phyloP scores from a whole-genome alignment of 2,797 vertebrate genomes.

The Bovichtus diacanthus region DNA sequence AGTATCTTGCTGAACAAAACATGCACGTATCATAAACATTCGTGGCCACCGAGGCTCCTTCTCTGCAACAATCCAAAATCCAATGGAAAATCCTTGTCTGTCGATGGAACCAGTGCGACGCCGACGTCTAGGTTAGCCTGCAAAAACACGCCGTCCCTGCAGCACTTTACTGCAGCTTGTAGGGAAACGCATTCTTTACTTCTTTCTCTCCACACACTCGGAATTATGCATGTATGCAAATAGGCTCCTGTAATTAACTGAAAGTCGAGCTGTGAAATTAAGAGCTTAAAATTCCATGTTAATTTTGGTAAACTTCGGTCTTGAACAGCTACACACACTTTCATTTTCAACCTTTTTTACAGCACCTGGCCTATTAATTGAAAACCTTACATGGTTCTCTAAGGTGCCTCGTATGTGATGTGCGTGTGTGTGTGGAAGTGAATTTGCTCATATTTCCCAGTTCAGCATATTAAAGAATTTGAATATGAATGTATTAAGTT shows the following conservation, averaged over 20 bases:
- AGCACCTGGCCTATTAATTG: conserved; percentile 56
- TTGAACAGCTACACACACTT: conserved; percentile 3
- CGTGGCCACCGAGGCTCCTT: too few relatives aligned
- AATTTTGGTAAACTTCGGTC: not conserved
- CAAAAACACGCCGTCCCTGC: too few relatives aligned
- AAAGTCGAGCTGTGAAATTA: not conserved
- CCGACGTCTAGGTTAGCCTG: too few relatives aligned
- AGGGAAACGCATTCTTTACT: not conserved
- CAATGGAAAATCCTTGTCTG: too few relatives aligned
- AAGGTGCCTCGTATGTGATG: not conserved
- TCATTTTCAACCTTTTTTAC: conserved; percentile 17
- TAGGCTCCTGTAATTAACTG: conserved; percentile 1
- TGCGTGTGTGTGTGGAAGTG: not conserved
- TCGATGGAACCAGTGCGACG: too few relatives aligned
- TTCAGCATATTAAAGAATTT: conserved; percentile 21
- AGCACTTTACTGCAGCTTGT: not conserved
- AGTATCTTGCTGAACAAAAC: too few relatives aligned
- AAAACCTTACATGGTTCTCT: conserved; percentile 21
- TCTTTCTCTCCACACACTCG: not conserved
- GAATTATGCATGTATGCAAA: conserved; percentile 3
- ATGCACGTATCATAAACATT: too few relatives aligned
- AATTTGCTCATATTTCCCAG: conserved; percentile 12
- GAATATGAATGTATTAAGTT: conserved; percentile 27
- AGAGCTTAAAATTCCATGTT: not conserved
- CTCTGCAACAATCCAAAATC: too few relatives aligned